Conservation (phyloP, 2,113 vertebrate genomes). For the Oryzias curvinotus region DNA sequence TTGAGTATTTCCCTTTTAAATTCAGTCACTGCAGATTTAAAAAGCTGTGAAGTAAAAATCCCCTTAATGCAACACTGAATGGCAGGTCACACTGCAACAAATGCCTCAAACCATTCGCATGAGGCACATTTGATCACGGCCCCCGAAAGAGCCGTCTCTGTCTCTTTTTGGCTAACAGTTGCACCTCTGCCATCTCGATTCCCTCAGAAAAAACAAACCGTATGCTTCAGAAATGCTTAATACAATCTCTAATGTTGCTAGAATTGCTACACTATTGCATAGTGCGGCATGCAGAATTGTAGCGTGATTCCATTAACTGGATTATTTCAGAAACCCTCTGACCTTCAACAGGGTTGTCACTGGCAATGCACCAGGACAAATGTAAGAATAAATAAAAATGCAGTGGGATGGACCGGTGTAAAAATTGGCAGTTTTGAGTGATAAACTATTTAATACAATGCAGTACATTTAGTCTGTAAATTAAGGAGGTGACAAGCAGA, state of each 20-base stretch:
- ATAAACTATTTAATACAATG: constrained; percentile 2
- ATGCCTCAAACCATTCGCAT: constrained; percentile 51
- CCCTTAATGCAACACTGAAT: constrained; percentile 60
- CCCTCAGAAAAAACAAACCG: constrained; percentile 39
- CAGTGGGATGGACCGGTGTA: constrained; percentile 25
- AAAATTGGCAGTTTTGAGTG: constrained; percentile 42
- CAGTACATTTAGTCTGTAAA: too few relatives aligned
- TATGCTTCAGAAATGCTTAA: constrained; percentile 44
- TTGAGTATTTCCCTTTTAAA: constrained; percentile 53
- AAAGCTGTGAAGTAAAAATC: constrained; percentile 48
- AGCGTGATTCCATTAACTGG: constrained; percentile 58
- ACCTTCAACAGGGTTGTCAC: constrained; percentile 51
- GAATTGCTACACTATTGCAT: constrained; percentile 34
- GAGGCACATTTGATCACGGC: constrained; percentile 59
- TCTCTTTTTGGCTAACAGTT: constrained; percentile 43
- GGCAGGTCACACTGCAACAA: constrained; percentile 64
- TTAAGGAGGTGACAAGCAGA: too few relatives aligned
- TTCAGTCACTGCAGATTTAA: constrained; percentile 46
- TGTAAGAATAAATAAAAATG: constrained; percentile 14
- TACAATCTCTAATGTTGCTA: constrained; percentile 46
- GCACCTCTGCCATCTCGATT: constrained; percentile 28
- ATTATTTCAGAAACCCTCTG: constrained; percentile 56
- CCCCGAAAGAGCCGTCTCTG: constrained; percentile 52
- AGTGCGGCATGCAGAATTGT: constrained; percentile 22
- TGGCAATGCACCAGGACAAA: constrained; percentile 46